phyloP scores from a whole-genome alignment of 2,888 invertebrate species.

The Trachelus stipa region DNA sequence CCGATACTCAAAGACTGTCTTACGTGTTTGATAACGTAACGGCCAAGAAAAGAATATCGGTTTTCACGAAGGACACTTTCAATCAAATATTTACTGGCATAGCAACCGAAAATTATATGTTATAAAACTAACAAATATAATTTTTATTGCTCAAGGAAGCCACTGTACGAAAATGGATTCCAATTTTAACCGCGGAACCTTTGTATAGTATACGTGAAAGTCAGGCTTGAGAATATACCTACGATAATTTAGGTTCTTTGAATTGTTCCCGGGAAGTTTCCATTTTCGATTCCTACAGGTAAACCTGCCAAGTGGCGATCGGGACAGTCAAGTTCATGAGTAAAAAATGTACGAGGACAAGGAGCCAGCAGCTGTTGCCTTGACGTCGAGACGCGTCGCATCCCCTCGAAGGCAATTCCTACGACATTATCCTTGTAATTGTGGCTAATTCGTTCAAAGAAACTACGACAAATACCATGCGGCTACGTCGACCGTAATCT shows the following conservation, averaged over 20 bases:
- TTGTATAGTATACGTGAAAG: neutral
- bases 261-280: neutral
- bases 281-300: neutral
- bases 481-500: constrained; percentile 45
- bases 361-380: neutral
- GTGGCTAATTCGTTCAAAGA: constrained; percentile 55
- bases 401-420: constrained; percentile 5
- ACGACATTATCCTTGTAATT: constrained; percentile 54
- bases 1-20: neutral
- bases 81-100: neutral
- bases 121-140: neutral
- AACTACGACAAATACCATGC: constrained; percentile 38
- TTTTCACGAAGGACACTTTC: neutral
- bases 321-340: neutral
- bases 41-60: neutral
- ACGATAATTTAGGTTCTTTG: neutral
- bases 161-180: neutral
- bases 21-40: neutral
- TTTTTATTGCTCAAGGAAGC: neutral
- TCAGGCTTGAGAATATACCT: neutral
- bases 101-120: neutral
- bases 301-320: neutral
- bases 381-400: neutral
- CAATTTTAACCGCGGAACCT: neutral
- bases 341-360: neutral